Conservation (phyloP, 2,888 invertebrate genomes). For the Caenorhabditis panamensis region DNA sequence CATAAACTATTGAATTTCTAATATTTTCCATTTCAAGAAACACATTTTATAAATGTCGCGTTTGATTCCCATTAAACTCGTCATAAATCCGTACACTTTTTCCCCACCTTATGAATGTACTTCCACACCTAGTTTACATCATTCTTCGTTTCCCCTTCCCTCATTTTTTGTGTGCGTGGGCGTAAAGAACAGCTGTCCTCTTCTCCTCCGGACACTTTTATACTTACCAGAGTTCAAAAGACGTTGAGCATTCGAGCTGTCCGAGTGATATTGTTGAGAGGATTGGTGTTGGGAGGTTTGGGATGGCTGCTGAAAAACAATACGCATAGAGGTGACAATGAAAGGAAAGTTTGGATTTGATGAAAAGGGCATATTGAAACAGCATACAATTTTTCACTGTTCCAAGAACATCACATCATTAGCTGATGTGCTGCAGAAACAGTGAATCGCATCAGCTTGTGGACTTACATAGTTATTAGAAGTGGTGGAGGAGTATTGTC, state of each 20-base stretch:
- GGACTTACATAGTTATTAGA: constrained; percentile 46
- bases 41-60: too few species aligned
- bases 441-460: too few species aligned
- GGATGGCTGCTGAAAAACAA: constrained; percentile 28
- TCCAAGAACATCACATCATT: not conserved
- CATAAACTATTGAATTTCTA: too few species aligned
- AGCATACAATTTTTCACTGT: not conserved
- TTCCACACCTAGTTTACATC: not conserved
- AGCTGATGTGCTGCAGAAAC: not conserved
- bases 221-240: constrained; percentile 62
- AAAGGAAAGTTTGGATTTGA: too few species aligned
- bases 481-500: constrained; percentile 43
- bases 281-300: constrained; percentile 55
- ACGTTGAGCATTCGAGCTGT: constrained; percentile 59
- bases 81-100: too few species aligned
- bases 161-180: constrained; percentile 15
- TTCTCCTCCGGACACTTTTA: not conserved
- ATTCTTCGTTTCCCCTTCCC: not conserved
- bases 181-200: constrained; percentile 36
- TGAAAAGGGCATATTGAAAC: too few species aligned
- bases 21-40: too few species aligned
- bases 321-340: too few species aligned
- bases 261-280: constrained; percentile 43
- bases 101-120: not conserved
- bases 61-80: too few species aligned